These are phyloP conservation scores for Artibeus jamaicensis DNA, from an alignment of 2,797 vertebrate genomes.

Conservation along the genomic window DNA sequence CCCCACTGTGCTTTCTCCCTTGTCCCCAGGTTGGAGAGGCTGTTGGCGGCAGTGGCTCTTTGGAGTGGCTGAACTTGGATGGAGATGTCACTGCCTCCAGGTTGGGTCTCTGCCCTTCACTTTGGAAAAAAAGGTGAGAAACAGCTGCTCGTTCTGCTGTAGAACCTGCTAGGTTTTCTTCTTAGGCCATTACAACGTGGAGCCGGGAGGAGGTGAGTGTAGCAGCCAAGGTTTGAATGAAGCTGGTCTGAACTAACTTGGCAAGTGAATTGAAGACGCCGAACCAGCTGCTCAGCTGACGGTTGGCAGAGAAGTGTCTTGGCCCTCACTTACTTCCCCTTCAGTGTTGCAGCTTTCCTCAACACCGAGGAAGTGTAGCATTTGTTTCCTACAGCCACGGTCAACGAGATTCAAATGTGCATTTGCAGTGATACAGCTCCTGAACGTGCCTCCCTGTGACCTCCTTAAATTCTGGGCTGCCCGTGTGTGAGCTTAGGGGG, in stretches of 20 bases:
- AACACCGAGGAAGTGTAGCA: background rate
- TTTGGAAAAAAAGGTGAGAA: constrained; percentile 81
- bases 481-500: background rate
- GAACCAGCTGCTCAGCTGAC: background rate
- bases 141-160: background rate
- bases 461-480: background rate
- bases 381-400: background rate
- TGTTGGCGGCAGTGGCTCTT: constrained; percentile 75
- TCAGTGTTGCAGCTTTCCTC: background rate
- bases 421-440: background rate
- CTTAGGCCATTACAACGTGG: background rate
- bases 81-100: constrained; percentile 68
- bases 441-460: background rate
- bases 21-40: constrained; percentile 86
- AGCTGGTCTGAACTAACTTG: background rate
- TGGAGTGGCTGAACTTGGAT: constrained; percentile 86
- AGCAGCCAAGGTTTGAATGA: background rate
- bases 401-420: background rate
- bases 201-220: background rate
- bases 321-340: background rate
- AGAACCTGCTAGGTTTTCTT: background rate
- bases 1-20: background rate
- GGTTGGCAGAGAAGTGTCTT: background rate
- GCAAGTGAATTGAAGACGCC: background rate
- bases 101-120: constrained; percentile 67